Base-by-base conservation (phyloP, 1,140 invertebrate genomes). In the Nomia melanderi region DNA sequence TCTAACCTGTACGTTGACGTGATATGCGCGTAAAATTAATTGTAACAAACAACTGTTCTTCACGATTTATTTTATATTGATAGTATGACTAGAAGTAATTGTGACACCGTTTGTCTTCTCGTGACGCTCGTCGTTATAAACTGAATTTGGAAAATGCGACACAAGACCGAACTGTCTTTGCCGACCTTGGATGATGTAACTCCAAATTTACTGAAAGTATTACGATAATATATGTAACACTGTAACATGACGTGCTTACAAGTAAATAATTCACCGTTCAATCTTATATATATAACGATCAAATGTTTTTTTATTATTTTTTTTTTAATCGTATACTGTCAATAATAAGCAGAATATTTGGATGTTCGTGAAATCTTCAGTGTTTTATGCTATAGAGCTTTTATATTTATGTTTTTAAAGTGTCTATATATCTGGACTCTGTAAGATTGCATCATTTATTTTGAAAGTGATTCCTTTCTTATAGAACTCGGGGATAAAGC, bases 401-500 rank as follows among this genome's bases (percentile, higher is more conserved):
- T 70, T 71, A 59, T 31, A 60, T 62, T 69, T 60, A 27, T 59
- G 39, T 31, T 65, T 54, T 44, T 56, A 47, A 62, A 44, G 71
- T 63, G 27, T 54, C 25, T 47, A 12, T n/a, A n/a, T 20, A 25
- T 39, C 12, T 50, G 12, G n/a, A 17, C 23, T 31, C 41, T 63
- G n/a, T 71, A 60, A 57, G 27, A 56, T 20, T 25, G 23, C 2
- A 12, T 33, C 0, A 54, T 29, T 62, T 66, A 53, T 64, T 69
- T 54, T 64, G 31, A 75, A 60, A 44, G 2, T 23, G 17, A 47
- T 36, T 54, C 31, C 53, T 31, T 54, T 20, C 91, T 86, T 79
- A n/a, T 83, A 98, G 98, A 99, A 93, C 92, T 99, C 80, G 95
- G 94, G 88, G 96, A 96, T 70, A 96, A 96, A 89, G 93, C 93